Conservation (phyloP, 2,113 vertebrate genomes). For the Passer montanus region DNA sequence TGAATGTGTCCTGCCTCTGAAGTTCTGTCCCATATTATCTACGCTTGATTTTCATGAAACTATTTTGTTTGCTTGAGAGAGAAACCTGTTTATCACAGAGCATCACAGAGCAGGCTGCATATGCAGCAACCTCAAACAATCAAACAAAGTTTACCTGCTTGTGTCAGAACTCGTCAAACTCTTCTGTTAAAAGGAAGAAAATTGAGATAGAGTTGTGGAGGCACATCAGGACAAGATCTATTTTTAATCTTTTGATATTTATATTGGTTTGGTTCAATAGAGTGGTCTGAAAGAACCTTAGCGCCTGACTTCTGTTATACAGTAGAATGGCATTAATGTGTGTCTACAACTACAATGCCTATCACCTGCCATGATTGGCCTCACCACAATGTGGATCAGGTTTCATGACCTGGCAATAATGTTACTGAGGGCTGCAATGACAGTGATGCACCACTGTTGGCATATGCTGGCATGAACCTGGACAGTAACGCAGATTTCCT, state of each 20-base stretch:
- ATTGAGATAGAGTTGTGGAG: not conserved
- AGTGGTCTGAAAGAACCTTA: not conserved
- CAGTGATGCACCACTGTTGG: not conserved
- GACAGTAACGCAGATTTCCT: not conserved
- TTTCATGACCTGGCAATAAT: not conserved
- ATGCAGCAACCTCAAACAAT: not conserved
- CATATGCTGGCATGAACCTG: not conserved
- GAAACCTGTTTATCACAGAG: not conserved
- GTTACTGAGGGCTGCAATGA: not conserved
- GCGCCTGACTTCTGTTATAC: not conserved
- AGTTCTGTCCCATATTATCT: not conserved
- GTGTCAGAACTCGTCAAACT: not conserved
- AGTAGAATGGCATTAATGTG: not conserved
- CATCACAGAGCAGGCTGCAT: not conserved
- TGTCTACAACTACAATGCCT: not conserved
- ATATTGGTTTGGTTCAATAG: not conserved
- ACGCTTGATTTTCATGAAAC: not conserved
- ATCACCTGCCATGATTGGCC: not conserved
- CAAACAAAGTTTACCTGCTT: not conserved
- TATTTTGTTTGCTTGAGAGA: not conserved
- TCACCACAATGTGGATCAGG: not conserved
- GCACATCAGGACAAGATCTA: not conserved
- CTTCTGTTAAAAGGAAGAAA: not conserved
- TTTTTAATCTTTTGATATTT: not conserved
- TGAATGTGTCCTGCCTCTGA: not conserved